These are phyloP conservation scores for Glossophaga mutica DNA, from an alignment of 2,797 vertebrate species.

Conservation along the genomic window DNA sequence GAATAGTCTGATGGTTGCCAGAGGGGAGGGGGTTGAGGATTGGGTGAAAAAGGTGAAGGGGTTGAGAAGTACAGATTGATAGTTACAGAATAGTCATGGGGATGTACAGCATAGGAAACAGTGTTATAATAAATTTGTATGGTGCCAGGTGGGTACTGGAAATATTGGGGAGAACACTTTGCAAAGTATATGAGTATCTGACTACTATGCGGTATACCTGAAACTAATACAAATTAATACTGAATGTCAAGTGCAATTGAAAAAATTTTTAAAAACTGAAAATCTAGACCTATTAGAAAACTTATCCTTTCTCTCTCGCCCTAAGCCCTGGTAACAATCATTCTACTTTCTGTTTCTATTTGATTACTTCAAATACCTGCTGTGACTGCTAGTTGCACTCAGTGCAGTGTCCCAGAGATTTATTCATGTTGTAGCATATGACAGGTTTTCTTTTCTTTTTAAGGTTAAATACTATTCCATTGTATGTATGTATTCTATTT, in stretches of 20 bases:
- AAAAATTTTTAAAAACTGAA: not conserved
- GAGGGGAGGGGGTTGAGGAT: not conserved
- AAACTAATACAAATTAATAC: not conserved
- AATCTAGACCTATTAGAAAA: not conserved
- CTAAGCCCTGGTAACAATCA: not conserved
- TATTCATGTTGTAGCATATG: not conserved
- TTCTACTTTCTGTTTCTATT: not conserved
- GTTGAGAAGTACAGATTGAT: not conserved
- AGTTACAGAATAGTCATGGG: not conserved
- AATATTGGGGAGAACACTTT: not conserved
- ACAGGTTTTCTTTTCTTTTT: not conserved
- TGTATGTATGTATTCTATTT: not conserved
- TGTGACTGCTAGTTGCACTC: not conserved
- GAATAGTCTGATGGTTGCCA: not conserved
- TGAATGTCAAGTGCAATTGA: not conserved
- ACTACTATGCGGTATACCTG: not conserved
- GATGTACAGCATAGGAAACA: not conserved
- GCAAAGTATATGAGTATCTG: not conserved
- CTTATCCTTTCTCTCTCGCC: not conserved
- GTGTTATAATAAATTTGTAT: not conserved
- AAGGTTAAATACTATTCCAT: not conserved
- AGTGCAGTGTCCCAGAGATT: not conserved
- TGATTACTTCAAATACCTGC: not conserved
- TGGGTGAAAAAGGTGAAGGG: not conserved
- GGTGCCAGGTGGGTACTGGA: not conserved